Base-by-base conservation (phyloP, 2,888 invertebrate species). In the Agrotis puta region DNA sequence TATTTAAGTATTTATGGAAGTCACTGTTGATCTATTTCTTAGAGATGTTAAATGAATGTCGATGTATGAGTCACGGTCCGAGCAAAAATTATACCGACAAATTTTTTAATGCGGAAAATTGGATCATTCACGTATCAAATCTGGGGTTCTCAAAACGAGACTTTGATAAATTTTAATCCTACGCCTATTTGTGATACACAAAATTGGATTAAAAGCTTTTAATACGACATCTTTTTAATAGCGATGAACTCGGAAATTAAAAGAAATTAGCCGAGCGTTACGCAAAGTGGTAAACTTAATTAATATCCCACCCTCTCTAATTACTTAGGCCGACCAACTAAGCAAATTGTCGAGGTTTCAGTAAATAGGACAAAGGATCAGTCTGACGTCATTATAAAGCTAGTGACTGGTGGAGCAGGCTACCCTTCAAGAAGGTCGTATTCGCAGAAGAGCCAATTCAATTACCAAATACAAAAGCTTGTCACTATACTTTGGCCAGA, bases 221-320 rank as follows among this genome's bases (percentile, higher is more conserved):
- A 62, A 76, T 62, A 67, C 22, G 13, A 39, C 24, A 54, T 43
- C 6, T 45, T 67, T 74, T 51, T 47, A 61, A 64, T 53, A 75
- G 18, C 16, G 24, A 50, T 77, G 51, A 24, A 56, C 51, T n/a
- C 56, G 7, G 65, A 63, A 66, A 71, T 58, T 50, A 64, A 67
- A 79, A 77, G 58, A 68, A 67, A 79, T 67, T 59, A 48, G 24
- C 16, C 47, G 50, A 59, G 22, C 24, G 69, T 68, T 61, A 67
- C 62, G n/a, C n/a, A 64, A 82, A 73, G 39, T 79, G 83, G 68
- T 67, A 80, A 83, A 74, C 24, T 74, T 83, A 85, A 83, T 85
- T 79, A 69, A 76, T 74, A 72, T 85, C 74, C 58, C 80, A 69
- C 80, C 80, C 79, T 59, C 53, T 70, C 27, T 76, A 83, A 83